Percentiles rank a stretch among this genome's conserved stretches.
These are phyloP conservation scores for Cryptocheilus praepositus DNA, from an alignment of 2,888 invertebrate genomes.

Conservation along the genomic window DNA sequence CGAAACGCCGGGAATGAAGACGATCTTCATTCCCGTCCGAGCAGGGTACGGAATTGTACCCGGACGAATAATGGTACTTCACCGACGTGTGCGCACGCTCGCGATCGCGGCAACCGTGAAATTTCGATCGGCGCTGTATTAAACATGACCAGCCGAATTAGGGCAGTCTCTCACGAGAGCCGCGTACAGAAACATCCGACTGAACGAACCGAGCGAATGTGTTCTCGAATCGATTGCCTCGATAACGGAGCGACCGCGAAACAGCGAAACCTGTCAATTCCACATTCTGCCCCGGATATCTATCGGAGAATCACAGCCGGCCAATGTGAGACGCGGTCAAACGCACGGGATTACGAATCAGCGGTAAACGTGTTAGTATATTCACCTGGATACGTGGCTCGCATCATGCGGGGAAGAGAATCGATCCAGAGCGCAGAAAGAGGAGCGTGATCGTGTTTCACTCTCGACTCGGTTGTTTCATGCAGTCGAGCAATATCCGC, in stretches of 20 bases:
- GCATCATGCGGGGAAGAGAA: background rate
- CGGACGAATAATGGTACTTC: too few species aligned
- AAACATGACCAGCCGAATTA: constrained; percentile 51
- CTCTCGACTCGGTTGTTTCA: constrained; percentile 29
- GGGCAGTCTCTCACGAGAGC: constrained; percentile 18
- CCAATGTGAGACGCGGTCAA: constrained; percentile 41
- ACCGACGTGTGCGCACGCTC: too few species aligned
- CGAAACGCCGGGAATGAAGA: too few species aligned
- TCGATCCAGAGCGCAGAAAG: constrained; percentile 1
- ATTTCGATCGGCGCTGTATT: constrained; percentile 44
- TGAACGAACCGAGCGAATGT: constrained; percentile 7
- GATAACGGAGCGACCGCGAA: constrained; percentile 10
- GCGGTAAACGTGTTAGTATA: constrained; percentile 24
- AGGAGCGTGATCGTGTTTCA: constrained; percentile 2
- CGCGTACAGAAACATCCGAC: background rate
- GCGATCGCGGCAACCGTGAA: constrained; percentile 14
- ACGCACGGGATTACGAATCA: constrained; percentile 40
- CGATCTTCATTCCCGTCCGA: too few species aligned
- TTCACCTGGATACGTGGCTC: background rate
- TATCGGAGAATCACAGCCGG: constrained; percentile 46
- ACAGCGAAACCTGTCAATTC: constrained; percentile 50
- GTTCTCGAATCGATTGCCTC: constrained; percentile 48
- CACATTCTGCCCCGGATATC: constrained; percentile 42
- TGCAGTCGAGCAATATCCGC: constrained; percentile 35
- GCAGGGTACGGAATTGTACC: too few species aligned